Percentiles rank a stretch among this genome's conserved stretches.
phyloP scores from a whole-genome alignment of 2,113 vertebrate species.

The Ciconia boyciana region DNA sequence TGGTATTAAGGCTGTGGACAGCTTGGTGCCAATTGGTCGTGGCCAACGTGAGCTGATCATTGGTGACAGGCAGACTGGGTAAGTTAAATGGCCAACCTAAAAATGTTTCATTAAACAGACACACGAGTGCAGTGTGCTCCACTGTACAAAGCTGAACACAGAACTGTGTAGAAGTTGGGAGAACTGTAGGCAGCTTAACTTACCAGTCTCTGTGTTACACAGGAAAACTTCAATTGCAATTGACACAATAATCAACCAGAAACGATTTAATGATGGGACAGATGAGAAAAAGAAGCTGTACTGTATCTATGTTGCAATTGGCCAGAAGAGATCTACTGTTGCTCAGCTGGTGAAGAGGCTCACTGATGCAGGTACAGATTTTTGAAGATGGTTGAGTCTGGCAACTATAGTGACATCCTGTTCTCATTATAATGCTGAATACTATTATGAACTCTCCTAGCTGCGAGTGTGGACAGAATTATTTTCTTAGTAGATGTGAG shows the following conservation, averaged over 20 bases:
- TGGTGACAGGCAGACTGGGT: conserved; percentile 98
- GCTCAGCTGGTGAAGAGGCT: conserved; percentile 98
- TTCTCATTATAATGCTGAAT: neutral
- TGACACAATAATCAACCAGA: conserved; percentile 99
- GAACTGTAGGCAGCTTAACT: rapidly evolving
- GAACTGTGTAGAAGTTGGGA: rapidly evolving
- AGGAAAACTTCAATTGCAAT: conserved; percentile 98
- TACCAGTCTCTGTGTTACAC: neutral
- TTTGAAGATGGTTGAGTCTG: neutral
- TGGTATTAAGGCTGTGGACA: conserved; percentile 98
- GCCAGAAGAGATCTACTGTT: conserved; percentile 98
- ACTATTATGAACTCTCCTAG: neutral
- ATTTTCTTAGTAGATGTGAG: neutral
- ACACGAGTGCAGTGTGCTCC: rapidly evolving
- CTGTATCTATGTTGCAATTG: conserved; percentile 97
- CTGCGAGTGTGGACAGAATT: neutral
- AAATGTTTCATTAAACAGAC: neutral
- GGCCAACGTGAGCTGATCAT: conserved; percentile 98
- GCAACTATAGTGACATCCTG: neutral
- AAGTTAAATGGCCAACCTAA: neutral
- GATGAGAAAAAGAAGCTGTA: conserved; percentile 99
- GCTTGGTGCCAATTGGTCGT: conserved; percentile 96
- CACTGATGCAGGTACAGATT: conserved; percentile 81
- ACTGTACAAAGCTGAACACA: neutral
- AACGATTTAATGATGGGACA: conserved; percentile 92